These are phyloP conservation scores for chimpanzee (Pan troglodytes) DNA, from an alignment of 2,113 vertebrate genomes.

Conservation along the genomic window NHGRI_mPanTro3-v2.1_pri NC_072410.2:122650001-122650500, in stretches of 20 bases:
- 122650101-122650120: neutral
- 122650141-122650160: conserved; percentile 45
- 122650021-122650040: accelerated
- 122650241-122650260: conserved; percentile 57
- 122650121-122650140: neutral
- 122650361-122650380: neutral
- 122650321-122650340: neutral
- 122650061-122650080: neutral
- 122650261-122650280: conserved; percentile 24
- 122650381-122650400: neutral
- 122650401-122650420: neutral
- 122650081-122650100: neutral
- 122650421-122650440: neutral
- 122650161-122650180: neutral
- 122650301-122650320: neutral
- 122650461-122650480: neutral
- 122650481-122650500: neutral
- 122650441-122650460: neutral
- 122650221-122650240: conserved; percentile 10
- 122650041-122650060: neutral
- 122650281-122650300: neutral
- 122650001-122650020: neutral
- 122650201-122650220: conserved; percentile 59
- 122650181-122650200: conserved; percentile 65
- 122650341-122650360: accelerated